phyloP scores from a whole-genome alignment of 2,113 vertebrate species.

The Misgurnus anguillicaudatus region DNA sequence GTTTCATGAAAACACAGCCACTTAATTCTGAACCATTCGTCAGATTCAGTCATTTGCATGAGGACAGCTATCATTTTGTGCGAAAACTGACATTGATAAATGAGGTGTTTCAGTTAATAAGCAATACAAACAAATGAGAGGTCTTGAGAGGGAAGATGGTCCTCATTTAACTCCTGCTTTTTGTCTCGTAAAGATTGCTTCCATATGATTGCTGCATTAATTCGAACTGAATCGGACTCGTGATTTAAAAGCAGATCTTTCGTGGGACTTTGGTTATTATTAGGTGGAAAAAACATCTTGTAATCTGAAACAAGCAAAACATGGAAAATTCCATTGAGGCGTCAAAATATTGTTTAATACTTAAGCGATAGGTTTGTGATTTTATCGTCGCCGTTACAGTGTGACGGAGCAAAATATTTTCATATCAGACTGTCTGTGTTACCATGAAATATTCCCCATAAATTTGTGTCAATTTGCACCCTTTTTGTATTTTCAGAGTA shows the following conservation, averaged over 20 bases:
- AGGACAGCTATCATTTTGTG: slow-evolving; percentile 82
- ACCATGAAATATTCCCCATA: slow-evolving; percentile 5
- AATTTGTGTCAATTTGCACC: slow-evolving; percentile 57
- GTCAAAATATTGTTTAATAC: slow-evolving; percentile 32
- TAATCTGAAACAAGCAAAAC: slow-evolving; percentile 40
- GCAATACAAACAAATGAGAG: slow-evolving; percentile 83
- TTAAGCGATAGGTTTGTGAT: slow-evolving; percentile 31
- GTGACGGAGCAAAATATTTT: slow-evolving; percentile 12
- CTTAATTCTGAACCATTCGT: slow-evolving; percentile 81
- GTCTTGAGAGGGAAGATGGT: slow-evolving; percentile 78
- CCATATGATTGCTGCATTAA: slow-evolving; percentile 76
- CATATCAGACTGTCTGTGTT: slow-evolving; percentile 6
- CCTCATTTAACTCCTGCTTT: slow-evolving; percentile 76
- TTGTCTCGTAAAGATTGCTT: slow-evolving; percentile 76
- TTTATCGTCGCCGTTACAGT: slow-evolving; percentile 2
- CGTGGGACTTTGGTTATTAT: slow-evolving; percentile 23
- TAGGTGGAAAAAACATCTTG: slow-evolving; percentile 35
- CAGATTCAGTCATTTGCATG: slow-evolving; percentile 80
- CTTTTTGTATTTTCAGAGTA: slow-evolving; percentile 43
- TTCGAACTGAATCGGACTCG: slow-evolving; percentile 63
- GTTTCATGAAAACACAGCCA: slow-evolving; percentile 78
- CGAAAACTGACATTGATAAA: slow-evolving; percentile 79
- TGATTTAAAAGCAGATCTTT: slow-evolving; percentile 64
- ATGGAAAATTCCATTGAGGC: slow-evolving; percentile 6
- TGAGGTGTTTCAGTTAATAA: slow-evolving; percentile 83